Conservation (phyloP, 2,113 vertebrate genomes). For the Tenrec ecaudatus region DNA sequence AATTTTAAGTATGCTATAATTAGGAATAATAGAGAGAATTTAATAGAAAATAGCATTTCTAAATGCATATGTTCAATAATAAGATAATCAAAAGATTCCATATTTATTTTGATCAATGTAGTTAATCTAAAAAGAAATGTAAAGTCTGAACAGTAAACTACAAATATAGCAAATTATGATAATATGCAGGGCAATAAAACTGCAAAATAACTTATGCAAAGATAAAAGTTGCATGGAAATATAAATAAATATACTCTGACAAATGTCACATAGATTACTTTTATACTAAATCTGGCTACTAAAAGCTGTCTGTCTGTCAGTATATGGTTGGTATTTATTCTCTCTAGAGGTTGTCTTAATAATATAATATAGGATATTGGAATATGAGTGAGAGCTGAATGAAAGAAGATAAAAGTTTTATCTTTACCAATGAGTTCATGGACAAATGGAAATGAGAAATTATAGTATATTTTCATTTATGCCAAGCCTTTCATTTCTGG, state of each 20-base stretch:
- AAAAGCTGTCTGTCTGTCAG: background rate
- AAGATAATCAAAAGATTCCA: background rate
- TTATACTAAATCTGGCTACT: background rate
- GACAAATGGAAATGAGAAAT: background rate
- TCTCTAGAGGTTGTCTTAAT: background rate
- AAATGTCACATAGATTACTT: background rate
- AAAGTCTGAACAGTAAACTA: slow-evolving; percentile 13
- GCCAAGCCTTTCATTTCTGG: background rate
- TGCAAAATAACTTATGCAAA: background rate
- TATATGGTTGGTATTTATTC: background rate
- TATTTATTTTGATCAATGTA: slow-evolving; percentile 9
- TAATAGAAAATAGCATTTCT: background rate
- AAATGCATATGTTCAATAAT: background rate
- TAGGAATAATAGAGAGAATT: background rate
- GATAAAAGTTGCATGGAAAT: background rate
- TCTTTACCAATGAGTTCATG: background rate
- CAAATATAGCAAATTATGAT: background rate
- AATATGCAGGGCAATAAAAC: background rate
- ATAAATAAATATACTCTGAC: background rate
- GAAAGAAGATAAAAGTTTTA: background rate
- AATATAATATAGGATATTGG: background rate
- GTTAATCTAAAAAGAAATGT: background rate
- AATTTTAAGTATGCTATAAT: background rate
- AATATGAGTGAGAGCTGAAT: accelerated
- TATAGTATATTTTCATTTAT: slow-evolving; percentile 32